Evolutionary conservation across 2,888 invertebrate species (phyloP).

Genomic region (Hermaeophaga mercurialis): DNA sequence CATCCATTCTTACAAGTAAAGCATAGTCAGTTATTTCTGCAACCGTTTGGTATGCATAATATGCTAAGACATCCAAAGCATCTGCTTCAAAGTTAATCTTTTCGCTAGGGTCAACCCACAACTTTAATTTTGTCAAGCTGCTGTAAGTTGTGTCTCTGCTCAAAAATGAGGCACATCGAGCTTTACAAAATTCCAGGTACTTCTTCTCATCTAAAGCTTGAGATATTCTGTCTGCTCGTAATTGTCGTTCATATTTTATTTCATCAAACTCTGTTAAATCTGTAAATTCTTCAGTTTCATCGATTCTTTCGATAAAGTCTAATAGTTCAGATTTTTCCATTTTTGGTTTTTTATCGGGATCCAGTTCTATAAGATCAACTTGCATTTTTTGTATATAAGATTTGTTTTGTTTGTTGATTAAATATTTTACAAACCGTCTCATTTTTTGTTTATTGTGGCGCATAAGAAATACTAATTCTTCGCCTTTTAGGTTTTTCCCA

Average conservation of each 20-base stretch:
- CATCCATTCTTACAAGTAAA: conserved; percentile 79
- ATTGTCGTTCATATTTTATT: conserved; percentile 64
- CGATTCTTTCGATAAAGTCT: conserved; percentile 61
- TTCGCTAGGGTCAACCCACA: conserved; percentile 67
- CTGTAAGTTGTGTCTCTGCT: conserved; percentile 46
- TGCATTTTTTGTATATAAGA: conserved; percentile 52
- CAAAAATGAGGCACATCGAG: conserved; percentile 75
- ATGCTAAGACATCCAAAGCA: conserved; percentile 79
- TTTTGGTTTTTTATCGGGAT: conserved; percentile 60
- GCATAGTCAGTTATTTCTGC: conserved; percentile 87
- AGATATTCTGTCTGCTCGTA: conserved; percentile 68
- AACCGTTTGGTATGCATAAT: conserved; percentile 88
- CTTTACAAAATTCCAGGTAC: conserved; percentile 80
- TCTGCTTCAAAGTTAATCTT: conserved; percentile 66
- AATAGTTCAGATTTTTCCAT: conserved; percentile 57
- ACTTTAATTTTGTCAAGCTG: conserved; percentile 61
- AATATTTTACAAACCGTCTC: conserved; percentile 75
- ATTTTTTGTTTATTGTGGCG: conserved; percentile 80
- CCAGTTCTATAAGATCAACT: conserved; percentile 53
- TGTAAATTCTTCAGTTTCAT: conserved; percentile 64
- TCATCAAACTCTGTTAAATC: conserved; percentile 62
- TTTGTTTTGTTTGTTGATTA: conserved; percentile 64
- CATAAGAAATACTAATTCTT: conserved; percentile 80
- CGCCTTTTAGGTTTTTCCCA: conserved; percentile 59
- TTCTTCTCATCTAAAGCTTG: conserved; percentile 62